Percentiles rank a stretch among this genome's conserved stretches.
These are phyloP conservation scores for Pristionchus arcanus DNA, from an alignment of 2,888 invertebrate species.

Conservation along the genomic window DNA sequence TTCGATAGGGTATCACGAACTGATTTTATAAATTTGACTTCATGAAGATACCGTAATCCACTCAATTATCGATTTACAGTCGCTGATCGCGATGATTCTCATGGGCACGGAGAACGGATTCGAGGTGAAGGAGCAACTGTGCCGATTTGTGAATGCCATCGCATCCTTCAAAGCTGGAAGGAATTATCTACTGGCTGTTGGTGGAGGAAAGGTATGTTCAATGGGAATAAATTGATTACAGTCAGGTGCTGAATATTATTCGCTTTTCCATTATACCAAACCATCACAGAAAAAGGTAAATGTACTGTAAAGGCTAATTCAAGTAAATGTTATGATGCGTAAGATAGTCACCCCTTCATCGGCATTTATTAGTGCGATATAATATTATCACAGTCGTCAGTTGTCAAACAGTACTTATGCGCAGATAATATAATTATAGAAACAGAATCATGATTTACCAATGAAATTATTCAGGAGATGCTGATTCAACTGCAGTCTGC, in stretches of 20 bases:
- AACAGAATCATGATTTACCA: neutral
- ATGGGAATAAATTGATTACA: no score
- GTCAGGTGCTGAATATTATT: no score
- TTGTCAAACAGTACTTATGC: no score
- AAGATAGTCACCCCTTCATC: no score
- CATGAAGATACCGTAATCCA: conserved; percentile 3
- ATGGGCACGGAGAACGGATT: conserved; percentile 56
- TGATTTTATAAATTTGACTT: neutral
- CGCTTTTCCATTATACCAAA: no score
- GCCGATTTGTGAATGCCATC: conserved; percentile 61
- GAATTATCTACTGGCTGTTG: conserved; percentile 64
- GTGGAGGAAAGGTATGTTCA: conserved; percentile 60
- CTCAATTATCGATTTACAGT: conserved; percentile 57
- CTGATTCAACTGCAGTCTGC: conserved; percentile 62
- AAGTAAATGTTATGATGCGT: no score
- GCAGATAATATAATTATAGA: no score
- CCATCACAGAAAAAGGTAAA: no score
- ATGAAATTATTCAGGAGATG: conserved; percentile 52
- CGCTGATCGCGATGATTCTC: conserved; percentile 63
- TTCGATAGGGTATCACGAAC: conserved; percentile 27
- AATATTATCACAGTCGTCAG: no score
- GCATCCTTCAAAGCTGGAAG: conserved; percentile 68
- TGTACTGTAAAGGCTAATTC: no score
- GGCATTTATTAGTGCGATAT: no score
- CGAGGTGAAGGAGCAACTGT: conserved; percentile 65